Conservation (phyloP, 2,113 vertebrate genomes). For the Misgurnus mizolepis region DNA sequence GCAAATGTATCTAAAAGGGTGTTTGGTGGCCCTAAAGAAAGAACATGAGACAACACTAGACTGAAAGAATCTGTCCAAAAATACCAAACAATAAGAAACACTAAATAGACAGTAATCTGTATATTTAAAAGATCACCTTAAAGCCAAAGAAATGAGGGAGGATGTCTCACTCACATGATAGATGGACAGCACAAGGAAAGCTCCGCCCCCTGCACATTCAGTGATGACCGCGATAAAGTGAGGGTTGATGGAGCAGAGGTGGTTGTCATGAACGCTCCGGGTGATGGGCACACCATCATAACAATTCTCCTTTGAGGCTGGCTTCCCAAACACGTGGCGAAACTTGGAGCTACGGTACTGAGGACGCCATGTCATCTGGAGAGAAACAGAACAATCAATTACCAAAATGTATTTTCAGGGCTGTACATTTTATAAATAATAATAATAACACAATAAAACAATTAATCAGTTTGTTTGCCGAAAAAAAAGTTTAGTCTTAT, state of each 20-base stretch:
- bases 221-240: slow-evolving; percentile 92
- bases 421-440: no score
- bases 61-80: no score
- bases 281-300: slow-evolving; percentile 90
- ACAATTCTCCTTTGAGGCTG: slow-evolving; percentile 82
- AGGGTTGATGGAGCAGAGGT: slow-evolving; percentile 90
- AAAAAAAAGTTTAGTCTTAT: no score
- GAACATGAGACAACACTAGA: neutral
- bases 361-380: slow-evolving; percentile 90
- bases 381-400: neutral
- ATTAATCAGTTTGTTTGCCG: no score
- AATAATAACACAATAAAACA: no score
- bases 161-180: slow-evolving; percentile 75
- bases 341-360: slow-evolving; percentile 90
- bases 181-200: slow-evolving; percentile 89
- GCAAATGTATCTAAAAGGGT: neutral
- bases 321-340: slow-evolving; percentile 87
- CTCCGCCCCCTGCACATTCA: slow-evolving; percentile 85
- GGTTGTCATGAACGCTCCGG: slow-evolving; percentile 88
- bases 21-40: neutral
- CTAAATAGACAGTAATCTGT: no score
- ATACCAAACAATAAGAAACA: neutral
- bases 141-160: neutral
- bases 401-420: neutral
- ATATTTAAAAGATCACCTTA: no score